Conservation (phyloP, 2,888 invertebrate genomes). For the Chloroclysta siterata region DNA sequence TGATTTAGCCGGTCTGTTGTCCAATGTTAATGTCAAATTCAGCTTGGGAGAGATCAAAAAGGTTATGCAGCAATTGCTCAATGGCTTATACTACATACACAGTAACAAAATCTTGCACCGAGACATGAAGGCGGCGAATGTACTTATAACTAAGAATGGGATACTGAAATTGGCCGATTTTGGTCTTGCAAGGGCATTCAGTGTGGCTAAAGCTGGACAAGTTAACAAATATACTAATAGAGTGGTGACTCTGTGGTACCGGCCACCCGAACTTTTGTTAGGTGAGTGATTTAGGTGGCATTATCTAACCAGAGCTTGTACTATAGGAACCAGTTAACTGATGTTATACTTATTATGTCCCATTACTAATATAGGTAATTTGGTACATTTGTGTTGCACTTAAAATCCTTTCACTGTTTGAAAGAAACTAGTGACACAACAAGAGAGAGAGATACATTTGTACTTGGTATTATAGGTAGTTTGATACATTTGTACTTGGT, state of each 20-base stretch:
- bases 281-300: conserved; percentile 52
- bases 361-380: no score
- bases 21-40: conserved; percentile 98
- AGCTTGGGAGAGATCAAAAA: conserved; percentile 98
- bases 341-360: no score
- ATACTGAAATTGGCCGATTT: conserved; percentile 98
- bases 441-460: no score
- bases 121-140: conserved; percentile 99
- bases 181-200: conserved; percentile 97
- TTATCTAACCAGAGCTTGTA: no score
- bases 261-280: conserved; percentile 84
- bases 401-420: no score
- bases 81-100: conserved; percentile 98
- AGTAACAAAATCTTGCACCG: conserved; percentile 97
- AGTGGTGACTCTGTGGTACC: conserved; percentile 98
- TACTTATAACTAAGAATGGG: conserved; percentile 97
- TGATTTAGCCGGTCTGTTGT: conserved; percentile 97
- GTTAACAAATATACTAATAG: conserved; percentile 96
- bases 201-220: conserved; percentile 93
- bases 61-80: conserved; percentile 87
- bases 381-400: no score
- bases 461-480: no score
- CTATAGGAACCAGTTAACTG: no score
- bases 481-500: no score
- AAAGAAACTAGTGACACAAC: no score